Base-by-base conservation (phyloP, 2,888 invertebrate species). In the Lumbricus terrestris region DNA sequence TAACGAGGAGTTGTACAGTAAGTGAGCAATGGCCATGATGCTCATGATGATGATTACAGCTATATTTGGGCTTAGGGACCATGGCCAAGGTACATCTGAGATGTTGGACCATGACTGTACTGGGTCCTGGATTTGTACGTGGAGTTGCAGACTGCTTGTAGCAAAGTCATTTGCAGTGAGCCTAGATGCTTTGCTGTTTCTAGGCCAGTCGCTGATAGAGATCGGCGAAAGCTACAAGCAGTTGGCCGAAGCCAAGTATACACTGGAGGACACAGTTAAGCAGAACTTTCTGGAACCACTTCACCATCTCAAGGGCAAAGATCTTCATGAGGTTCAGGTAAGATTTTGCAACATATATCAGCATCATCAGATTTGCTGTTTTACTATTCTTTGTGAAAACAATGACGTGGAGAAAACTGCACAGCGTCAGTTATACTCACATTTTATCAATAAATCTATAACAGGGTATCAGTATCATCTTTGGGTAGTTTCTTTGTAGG, bases 271-370 rank as follows among this genome's bases (percentile, higher is more conserved):
- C 96, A 98, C 98, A 96, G 98, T 99, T 94, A 99, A 99, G 96
- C 99, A 99, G 96, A 99, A 99, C 96, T 99, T 99, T 96, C 96
- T 99, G 93, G 99, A 99, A 95, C 99, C 99, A 37, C 96, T 99
- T 93, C 98, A 98, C 95, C 98, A 99, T 95, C 96, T 99, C 95
- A 99, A 99, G 96, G 98, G 97, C 94, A 99, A 99, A 96, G 99
- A 99, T 95, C 96, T 99, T 90, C 99, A 99, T 96, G 99, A 99
- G 97, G 99, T 99, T 93, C 98, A 99, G 98, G 98, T 98, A 95
- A 96, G 96, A 37, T 38, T 16, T 15, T 38, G 37, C 82, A 69
- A 47, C 33, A 18, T 69, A n/a, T 89, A 69, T n/a, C 69, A 69
- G n/a, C n/a, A 29, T 69, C n/a, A 69, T 69, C 69, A 69, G 69